These are phyloP conservation scores for Sandelia bainsii DNA, from an alignment of 2,797 vertebrate genomes.

Conservation along the genomic window DNA sequence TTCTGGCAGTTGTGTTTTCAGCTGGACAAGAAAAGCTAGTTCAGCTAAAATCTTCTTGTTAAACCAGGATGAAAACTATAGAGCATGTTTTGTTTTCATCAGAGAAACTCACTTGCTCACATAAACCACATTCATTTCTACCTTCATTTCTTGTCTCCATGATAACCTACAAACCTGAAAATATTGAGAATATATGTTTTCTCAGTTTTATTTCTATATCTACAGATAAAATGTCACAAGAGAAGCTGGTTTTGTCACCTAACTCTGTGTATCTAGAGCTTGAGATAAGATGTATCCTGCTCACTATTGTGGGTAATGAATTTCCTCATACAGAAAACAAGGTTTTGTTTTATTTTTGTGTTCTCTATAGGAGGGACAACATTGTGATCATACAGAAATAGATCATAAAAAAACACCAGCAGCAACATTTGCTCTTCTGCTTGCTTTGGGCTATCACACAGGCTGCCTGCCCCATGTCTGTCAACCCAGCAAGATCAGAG, in stretches of 20 bases:
- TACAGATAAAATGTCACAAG: too few relatives aligned
- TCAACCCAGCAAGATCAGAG: conserved; percentile 71
- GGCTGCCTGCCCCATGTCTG: conserved; percentile 60
- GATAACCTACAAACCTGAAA: neutral
- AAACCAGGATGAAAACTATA: too few relatives aligned
- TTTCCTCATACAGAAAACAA: neutral
- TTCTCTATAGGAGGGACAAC: conserved; percentile 13
- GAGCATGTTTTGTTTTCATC: too few relatives aligned
- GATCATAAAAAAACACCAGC: conserved; percentile 12
- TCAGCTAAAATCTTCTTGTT: too few relatives aligned
- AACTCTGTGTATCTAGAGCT: neutral
- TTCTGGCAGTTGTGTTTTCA: too few relatives aligned
- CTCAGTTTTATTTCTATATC: too few relatives aligned
- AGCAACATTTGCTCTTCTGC: conserved; percentile 3
- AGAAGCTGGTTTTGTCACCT: conserved; percentile 11
- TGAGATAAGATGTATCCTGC: neutral
- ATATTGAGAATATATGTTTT: too few relatives aligned
- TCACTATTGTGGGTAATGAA: neutral
- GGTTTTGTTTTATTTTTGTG: neutral
- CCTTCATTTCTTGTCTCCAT: neutral
- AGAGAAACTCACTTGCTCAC: too few relatives aligned
- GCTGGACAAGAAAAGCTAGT: too few relatives aligned
- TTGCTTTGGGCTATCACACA: conserved; percentile 62
- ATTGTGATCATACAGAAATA: conserved; percentile 3
- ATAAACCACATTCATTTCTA: too few relatives aligned